These are phyloP conservation scores for Hybognathus amarus DNA, from an alignment of 2,797 vertebrate genomes.

Conservation along the genomic window DNA sequence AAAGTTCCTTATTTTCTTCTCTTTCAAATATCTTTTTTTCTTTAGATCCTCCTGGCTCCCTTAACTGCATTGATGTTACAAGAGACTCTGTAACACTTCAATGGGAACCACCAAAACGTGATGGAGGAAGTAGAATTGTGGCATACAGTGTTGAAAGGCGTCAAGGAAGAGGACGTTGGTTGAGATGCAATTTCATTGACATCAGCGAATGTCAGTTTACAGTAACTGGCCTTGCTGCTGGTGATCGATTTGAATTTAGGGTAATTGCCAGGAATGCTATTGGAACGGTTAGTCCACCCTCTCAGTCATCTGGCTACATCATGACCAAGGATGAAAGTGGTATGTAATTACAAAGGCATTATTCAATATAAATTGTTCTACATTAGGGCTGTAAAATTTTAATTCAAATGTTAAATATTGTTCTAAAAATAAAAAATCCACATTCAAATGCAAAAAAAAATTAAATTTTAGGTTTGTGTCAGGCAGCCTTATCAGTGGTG, in stretches of 20 bases:
- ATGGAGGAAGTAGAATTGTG: constrained; percentile 96
- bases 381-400: neutral
- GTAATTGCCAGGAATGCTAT: constrained; percentile 96
- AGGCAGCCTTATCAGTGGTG: too few relatives aligned
- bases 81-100: constrained; percentile 96
- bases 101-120: constrained; percentile 90
- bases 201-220: constrained; percentile 94
- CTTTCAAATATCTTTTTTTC: neutral
- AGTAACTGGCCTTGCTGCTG: constrained; percentile 89
- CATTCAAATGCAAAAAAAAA: neutral
- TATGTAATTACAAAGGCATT: constrained; percentile 70
- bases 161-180: constrained; percentile 90
- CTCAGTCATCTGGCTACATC: constrained; percentile 95
- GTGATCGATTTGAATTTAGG: constrained; percentile 96
- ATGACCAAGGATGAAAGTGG: constrained; percentile 98
- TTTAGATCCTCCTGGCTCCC: constrained; percentile 94
- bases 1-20: neutral
- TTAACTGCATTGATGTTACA: constrained; percentile 95
- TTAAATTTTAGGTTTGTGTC: too few relatives aligned
- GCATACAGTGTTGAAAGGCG: constrained; percentile 96
- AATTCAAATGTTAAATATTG: neutral
- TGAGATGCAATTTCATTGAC: constrained; percentile 96
- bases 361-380: neutral
- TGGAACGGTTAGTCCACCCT: constrained; percentile 96
- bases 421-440: neutral